A percentile compares a stretch with the other conserved stretches of the same genome.
Conservation (phyloP, 2,797 vertebrate genomes). For the Tenualosa thibaudeaui region DNA sequence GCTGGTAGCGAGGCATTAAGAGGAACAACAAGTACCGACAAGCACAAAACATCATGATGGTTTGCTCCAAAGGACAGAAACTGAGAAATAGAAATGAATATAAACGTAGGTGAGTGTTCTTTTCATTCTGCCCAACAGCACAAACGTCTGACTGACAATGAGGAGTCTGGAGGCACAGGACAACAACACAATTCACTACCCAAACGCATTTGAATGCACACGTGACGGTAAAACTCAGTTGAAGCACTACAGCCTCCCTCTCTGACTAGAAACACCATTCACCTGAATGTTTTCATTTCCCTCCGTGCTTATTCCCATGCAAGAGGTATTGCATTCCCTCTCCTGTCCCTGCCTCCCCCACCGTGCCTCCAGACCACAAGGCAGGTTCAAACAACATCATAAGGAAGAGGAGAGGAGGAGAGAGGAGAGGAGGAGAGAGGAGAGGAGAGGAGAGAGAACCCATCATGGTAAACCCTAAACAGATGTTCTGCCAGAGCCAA, state of each 20-base stretch:
- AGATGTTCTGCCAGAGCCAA: conserved; percentile 46
- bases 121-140: not conserved
- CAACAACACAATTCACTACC: not conserved
- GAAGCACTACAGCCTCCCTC: not conserved
- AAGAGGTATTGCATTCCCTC: not conserved
- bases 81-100: not conserved
- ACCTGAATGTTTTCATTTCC: not conserved
- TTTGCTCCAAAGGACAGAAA: conserved; percentile 35
- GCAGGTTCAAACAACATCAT: not conserved
- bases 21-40: not conserved
- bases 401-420: not conserved
- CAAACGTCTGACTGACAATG: not conserved
- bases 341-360: not conserved
- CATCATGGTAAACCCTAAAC: conserved; percentile 16
- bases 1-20: not conserved
- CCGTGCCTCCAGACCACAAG: not conserved
- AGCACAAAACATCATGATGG: not conserved
- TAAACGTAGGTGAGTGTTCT: conserved; percentile 4
- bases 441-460: not conserved
- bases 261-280: not conserved
- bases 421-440: not conserved
- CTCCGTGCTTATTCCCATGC: not conserved
- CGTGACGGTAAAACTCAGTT: not conserved
- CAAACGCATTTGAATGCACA: not conserved
- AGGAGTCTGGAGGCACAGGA: not conserved